Evolutionary conservation across 2,797 vertebrate genomes (phyloP), one percentile per base, ranked within the genome.

Genomic region (Hirundo rustica): DNA sequence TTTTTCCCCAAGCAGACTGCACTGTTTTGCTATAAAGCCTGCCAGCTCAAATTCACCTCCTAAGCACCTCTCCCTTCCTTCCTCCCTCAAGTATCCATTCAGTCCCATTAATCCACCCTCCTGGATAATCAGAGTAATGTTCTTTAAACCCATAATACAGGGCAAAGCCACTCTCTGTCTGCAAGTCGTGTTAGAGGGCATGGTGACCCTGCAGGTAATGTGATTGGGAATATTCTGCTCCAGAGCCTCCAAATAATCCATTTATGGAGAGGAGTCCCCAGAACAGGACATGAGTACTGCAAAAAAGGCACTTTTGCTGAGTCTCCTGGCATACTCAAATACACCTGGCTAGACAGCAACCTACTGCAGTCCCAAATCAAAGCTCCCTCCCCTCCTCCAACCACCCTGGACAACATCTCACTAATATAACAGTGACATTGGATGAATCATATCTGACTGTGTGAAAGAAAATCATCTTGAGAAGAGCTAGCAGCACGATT

Each of bases 111-210:
- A 93, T 81, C 85, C 10, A 10, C 10, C 9, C 47, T 80, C 45
- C 58, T 58, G 45, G 84, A 85, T 92, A 92, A 94, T 60, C 89
- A 85, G 20, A 83, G n/a, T 93, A 95, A 96, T 81, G 87, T 62
- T 96, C 76, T 93, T 88, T 81, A 91, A 86, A 74, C 34, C 94
- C 26, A 3, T 6, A 88, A 51, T 64, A 78, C 54, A 72, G 27
- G 13, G 30, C 68, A 94, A 91, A 91, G 85, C 47, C 38, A 36
- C 42, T 36, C 45, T 85, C 53, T 30, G 32, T 27, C 84, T 89
- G 22, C 47, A 83, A 29, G 36, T 26, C 50, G 5, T 11, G 0
- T 64, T 65, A 87, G 70, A 94, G 88, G 85, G 42, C 73, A 96
- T 1, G 0, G 51, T 82, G 87, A 95, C 87, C 89, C 61, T 70